These are phyloP conservation scores for Myotis planiceps DNA, from an alignment of 2,797 vertebrate genomes.

Conservation along the genomic window DNA sequence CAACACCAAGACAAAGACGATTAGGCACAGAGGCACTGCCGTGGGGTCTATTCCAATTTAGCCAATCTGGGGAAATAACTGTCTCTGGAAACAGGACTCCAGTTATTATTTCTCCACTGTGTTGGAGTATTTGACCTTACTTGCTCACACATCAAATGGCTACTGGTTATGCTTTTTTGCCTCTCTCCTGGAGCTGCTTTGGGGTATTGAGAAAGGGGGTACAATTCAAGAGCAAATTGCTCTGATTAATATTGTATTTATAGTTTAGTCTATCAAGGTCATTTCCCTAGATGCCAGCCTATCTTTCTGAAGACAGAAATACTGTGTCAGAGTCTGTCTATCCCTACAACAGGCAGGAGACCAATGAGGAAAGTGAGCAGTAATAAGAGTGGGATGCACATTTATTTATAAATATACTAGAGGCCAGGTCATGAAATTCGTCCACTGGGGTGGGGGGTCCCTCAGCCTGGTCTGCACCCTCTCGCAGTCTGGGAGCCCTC, in stretches of 20 bases:
- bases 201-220: conserved; percentile 44
- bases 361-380: background rate
- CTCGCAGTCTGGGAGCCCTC: too few species aligned
- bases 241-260: conserved; percentile 75
- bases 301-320: conserved; percentile 63
- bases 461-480: too few species aligned
- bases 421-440: too few species aligned
- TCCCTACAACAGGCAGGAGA: background rate
- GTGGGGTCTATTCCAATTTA: background rate
- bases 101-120: background rate
- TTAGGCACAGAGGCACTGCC: background rate
- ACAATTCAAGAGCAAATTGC: conserved; percentile 51
- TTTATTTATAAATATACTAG: conserved; percentile 21
- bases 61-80: background rate
- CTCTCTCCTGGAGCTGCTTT: conserved; percentile 34
- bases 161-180: background rate
- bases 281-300: conserved; percentile 62
- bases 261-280: conserved; percentile 62
- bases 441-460: too few species aligned
- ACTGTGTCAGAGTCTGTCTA: conserved; percentile 40
- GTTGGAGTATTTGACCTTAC: background rate
- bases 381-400: background rate
- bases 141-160: background rate
- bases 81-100: background rate
- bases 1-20: background rate